A percentile compares a stretch with the other conserved stretches of the same genome.
Conservation (phyloP, 2,888 invertebrate genomes). For the Amphimallon solstitiale region DNA sequence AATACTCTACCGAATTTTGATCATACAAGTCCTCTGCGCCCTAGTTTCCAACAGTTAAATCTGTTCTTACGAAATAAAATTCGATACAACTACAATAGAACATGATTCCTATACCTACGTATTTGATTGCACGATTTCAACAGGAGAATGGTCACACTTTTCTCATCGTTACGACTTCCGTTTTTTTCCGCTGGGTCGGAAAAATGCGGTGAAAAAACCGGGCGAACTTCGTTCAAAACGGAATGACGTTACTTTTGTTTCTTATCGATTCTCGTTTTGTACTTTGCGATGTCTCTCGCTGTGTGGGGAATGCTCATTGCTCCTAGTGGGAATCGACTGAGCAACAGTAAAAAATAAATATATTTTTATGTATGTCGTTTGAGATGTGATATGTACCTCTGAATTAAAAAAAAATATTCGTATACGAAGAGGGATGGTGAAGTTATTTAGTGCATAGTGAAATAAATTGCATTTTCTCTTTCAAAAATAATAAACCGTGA, state of each 20-base stretch:
- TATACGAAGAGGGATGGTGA: no score
- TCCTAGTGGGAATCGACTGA: no score
- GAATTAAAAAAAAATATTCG: no score
- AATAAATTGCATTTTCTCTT: no score
- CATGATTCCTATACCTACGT: conserved; percentile 27
- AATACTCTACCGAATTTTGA: conserved; percentile 25
- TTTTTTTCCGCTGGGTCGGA: background rate
- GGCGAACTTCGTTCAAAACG: background rate
- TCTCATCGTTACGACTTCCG: no score
- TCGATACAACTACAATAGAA: conserved; percentile 2
- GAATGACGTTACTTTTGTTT: conserved; percentile 26
- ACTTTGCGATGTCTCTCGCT: background rate
- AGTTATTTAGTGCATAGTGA: no score
- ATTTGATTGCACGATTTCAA: conserved; percentile 43
- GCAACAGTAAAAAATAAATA: no score
- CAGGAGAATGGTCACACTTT: conserved; percentile 39
- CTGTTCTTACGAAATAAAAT: background rate
- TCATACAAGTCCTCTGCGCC: no score
- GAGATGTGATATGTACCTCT: no score
- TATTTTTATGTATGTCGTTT: no score
- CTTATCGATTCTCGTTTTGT: conserved; percentile 14
- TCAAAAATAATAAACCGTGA: no score
- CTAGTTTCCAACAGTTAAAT: conserved; percentile 2
- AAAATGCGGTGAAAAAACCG: conserved; percentile 13
- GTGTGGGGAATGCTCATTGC: background rate